Evolutionary conservation across 2,797 vertebrate species (phyloP), one percentile per base, ranked within the genome.

Genomic region (Bovichtus variegatus): DNA sequence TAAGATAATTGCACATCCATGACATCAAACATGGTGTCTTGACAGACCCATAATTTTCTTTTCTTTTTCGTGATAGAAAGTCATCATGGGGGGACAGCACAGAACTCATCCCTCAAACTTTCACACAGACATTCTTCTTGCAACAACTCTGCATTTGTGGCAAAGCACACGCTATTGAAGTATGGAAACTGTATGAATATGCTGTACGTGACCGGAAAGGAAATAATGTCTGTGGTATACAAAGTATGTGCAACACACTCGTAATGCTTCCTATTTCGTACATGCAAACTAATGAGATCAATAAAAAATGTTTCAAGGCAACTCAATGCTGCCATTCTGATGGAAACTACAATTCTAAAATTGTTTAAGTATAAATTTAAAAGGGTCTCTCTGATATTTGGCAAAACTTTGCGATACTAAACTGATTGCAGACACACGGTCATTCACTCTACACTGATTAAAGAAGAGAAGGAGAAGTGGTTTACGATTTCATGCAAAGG

Each of bases 131-230:
- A 0, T 2, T 1, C 3, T 2, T 66, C 4, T 43, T 47, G 55
- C 49, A 59, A 78, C 47, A 55, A 16, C 57, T 68, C 18, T 9
- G 41, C 43, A 49, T 9, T 9, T 0, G 1, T 18, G 13, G 31
- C 46, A 10, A 75, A 75, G 65, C 66, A 25, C 66, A 71, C 60
- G 23, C 7, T 19, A 10, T 18, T 11, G 5, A 44, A 16, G 10
- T n/a, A 19, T n/a, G 19, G 6, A 44, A 6, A 13, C 46, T 6
- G 29, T 66, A 54, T 66, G 40, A 70, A 40, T 10, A 27, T 11
- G 44, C n/a, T n/a, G n/a, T 50, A 10, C 10, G n/a, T 47, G 31
- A 59, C 2, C 13, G 19, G 13, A 44, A 44, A 49, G 18, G 11
- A 80, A 67, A 38, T 36, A 5, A 3, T 9, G 21, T 21, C 4